A percentile compares a stretch with the other conserved stretches of the same genome.
These are phyloP conservation scores for Mus caroli DNA, from an alignment of 2,797 vertebrate species.

Conservation along the genomic window DNA sequence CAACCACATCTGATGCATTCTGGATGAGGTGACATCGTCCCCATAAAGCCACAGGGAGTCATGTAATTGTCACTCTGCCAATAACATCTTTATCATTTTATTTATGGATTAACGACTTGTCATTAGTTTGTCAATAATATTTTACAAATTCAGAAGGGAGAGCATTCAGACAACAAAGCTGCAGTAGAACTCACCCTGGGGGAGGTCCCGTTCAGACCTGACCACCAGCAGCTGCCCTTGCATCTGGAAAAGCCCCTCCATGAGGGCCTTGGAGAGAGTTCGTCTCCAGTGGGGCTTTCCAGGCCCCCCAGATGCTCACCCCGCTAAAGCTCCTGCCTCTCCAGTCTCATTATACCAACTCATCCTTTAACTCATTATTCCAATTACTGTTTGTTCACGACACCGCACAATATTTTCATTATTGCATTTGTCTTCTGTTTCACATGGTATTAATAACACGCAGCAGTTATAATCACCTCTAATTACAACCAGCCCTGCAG, in stretches of 20 bases:
- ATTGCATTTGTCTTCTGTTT: conserved; percentile 78
- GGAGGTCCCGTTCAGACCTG: background rate
- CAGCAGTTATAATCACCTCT: conserved; percentile 77
- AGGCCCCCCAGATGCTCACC: background rate
- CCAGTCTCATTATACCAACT: conserved; percentile 59
- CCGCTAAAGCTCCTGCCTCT: background rate
- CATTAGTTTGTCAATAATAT: background rate
- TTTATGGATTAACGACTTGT: background rate
- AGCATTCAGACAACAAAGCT: background rate
- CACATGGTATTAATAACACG: conserved; percentile 69
- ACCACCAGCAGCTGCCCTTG: background rate
- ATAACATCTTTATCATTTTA: background rate
- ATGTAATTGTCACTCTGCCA: conserved; percentile 14
- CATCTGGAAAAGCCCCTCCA: background rate
- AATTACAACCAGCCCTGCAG: conserved; percentile 63
- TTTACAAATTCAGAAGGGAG: background rate
- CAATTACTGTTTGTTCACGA: conserved; percentile 76
- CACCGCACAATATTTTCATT: conserved; percentile 79
- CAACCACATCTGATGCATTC: background rate
- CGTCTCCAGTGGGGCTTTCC: conserved; percentile 32
- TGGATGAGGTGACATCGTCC: background rate
- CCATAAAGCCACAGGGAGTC: background rate
- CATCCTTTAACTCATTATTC: conserved; percentile 75
- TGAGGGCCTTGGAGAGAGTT: background rate
- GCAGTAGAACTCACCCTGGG: background rate